These are phyloP conservation scores for Ethmia dodecea DNA, from an alignment of 2,888 invertebrate genomes.

Conservation along the genomic window DNA sequence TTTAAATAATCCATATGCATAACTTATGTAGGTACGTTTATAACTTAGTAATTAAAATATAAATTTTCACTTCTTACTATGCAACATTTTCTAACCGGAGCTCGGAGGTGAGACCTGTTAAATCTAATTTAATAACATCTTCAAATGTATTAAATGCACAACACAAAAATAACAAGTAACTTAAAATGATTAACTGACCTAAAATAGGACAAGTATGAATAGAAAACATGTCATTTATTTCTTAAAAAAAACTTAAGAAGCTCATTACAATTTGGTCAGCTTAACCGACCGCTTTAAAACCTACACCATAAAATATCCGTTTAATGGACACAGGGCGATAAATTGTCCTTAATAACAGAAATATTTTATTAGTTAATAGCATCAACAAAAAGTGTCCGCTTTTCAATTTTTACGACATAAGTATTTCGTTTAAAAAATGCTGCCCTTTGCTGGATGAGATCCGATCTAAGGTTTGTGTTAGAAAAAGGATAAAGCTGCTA, in stretches of 20 bases:
- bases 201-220: slow-evolving; percentile 7
- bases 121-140: background rate
- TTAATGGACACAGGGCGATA: slow-evolving; percentile 61
- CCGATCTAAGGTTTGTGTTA: slow-evolving; percentile 69
- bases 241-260: slow-evolving; percentile 41
- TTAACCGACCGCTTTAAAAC: slow-evolving; percentile 50
- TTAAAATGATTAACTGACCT: background rate
- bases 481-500: slow-evolving; percentile 63
- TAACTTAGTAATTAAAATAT: too few relatives aligned
- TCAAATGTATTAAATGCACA: too few relatives aligned
- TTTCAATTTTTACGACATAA: slow-evolving; percentile 63
- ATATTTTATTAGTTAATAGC: slow-evolving; percentile 61
- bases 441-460: slow-evolving; percentile 53
- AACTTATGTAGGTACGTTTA: too few relatives aligned
- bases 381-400: slow-evolving; percentile 57
- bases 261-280: slow-evolving; percentile 40
- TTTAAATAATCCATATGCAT: too few relatives aligned
- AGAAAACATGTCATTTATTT: slow-evolving; percentile 11
- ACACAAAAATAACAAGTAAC: too few relatives aligned
- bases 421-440: slow-evolving; percentile 53
- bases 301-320: slow-evolving; percentile 65
- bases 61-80: too few relatives aligned
- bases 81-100: too few relatives aligned
- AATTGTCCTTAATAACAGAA: slow-evolving; percentile 68
- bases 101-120: too few relatives aligned